phyloP scores from a whole-genome alignment of 2,113 vertebrate species.

The Climacteris rufus region DNA sequence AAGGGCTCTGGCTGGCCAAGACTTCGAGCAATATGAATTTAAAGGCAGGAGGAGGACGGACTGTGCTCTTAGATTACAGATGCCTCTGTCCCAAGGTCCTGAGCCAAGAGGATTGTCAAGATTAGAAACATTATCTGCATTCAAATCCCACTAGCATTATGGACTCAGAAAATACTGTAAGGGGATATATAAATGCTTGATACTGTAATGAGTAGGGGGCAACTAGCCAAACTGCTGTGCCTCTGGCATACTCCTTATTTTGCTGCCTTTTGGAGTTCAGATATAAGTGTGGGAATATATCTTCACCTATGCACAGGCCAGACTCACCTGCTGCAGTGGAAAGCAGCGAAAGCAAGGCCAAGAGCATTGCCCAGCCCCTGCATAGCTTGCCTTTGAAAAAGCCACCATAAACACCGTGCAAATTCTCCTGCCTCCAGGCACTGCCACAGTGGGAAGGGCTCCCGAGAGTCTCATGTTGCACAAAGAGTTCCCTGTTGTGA shows the following conservation, averaged over 20 bases:
- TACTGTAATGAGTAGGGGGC: conserved; percentile 33
- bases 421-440: not conserved
- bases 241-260: not conserved
- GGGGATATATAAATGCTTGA: conserved; percentile 16
- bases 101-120: conserved; percentile 36
- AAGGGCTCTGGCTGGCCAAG: not conserved
- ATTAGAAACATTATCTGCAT: conserved; percentile 34
- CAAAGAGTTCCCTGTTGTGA: not conserved
- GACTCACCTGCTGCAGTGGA: not conserved
- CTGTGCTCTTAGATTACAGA: conserved; percentile 28
- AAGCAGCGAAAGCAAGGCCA: not conserved
- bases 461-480: fast-evolving
- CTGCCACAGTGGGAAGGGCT: not conserved
- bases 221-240: not conserved
- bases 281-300: not conserved
- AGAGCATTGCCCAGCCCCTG: not conserved
- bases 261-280: not conserved
- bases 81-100: not conserved
- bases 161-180: conserved; percentile 40
- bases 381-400: not conserved
- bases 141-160: conserved; percentile 23
- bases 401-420: not conserved
- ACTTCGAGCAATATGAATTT: not conserved
- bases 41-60: not conserved
- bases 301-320: not conserved